phyloP scores from a whole-genome alignment of 2,888 invertebrate species.

The Bursaphelenchus okinawaensis region DNA sequence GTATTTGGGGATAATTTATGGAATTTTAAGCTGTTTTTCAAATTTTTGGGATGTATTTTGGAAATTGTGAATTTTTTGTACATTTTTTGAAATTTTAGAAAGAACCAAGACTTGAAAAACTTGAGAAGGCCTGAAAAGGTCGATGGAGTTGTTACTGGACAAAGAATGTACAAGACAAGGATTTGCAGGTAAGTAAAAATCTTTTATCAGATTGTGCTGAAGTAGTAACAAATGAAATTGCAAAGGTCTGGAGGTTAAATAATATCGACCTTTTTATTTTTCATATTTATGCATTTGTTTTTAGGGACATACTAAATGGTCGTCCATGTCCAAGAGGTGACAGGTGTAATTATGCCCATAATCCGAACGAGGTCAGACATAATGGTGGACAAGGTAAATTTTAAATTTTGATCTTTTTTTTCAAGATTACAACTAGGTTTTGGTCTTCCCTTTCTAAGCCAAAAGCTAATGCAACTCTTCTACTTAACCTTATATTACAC shows the following conservation, averaged over 20 bases:
- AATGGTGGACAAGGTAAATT: neutral
- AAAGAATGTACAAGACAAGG: slow-evolving; percentile 37
- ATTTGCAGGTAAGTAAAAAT: slow-evolving; percentile 27
- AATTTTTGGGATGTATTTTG: neutral
- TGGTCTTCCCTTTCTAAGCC: no score
- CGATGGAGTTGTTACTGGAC: slow-evolving; percentile 14
- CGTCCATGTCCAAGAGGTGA: slow-evolving; percentile 79
- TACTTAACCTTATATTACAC: no score
- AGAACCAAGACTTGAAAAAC: neutral
- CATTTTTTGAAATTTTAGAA: neutral
- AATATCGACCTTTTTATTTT: no score
- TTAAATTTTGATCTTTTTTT: no score
- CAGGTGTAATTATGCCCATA: slow-evolving; percentile 85
- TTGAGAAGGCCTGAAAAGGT: slow-evolving; percentile 3
- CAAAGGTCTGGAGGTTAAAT: no score
- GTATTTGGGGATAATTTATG: no score
- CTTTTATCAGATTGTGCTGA: neutral
- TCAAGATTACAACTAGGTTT: no score
- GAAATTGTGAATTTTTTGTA: neutral
- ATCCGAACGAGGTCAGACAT: slow-evolving; percentile 73
- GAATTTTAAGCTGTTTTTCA: neutral
- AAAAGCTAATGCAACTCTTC: no score
- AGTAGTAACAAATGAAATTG: no score
- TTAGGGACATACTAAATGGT: slow-evolving; percentile 72
- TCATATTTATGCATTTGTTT: slow-evolving; percentile 8